phyloP scores from a whole-genome alignment of 2,113 vertebrate genomes.

The Entomyzon cyanotis region DNA sequence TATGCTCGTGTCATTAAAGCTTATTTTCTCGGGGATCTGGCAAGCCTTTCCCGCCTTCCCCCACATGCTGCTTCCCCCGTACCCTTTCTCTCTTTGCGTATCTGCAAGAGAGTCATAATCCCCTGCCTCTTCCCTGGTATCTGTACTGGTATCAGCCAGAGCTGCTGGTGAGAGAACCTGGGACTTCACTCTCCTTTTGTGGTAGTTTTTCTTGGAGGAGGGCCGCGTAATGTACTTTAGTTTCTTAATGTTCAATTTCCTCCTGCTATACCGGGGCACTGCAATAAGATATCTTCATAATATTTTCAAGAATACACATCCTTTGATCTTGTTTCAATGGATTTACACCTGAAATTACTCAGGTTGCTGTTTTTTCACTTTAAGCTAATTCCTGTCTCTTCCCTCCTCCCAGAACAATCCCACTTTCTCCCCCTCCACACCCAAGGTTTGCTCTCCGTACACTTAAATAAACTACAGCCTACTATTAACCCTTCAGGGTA shows the following conservation, averaged over 20 bases:
- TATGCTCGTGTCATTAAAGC: not conserved
- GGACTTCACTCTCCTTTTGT: not conserved
- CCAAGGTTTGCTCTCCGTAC: not conserved
- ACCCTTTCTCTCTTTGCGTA: not conserved
- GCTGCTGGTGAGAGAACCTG: not conserved
- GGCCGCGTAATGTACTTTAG: not conserved
- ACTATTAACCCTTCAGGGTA: conserved; percentile 39
- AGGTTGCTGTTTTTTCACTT: not conserved
- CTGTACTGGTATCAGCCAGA: not conserved
- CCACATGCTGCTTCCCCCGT: not conserved
- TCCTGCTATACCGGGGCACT: not conserved
- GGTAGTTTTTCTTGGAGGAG: not conserved
- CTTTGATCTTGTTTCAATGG: not conserved
- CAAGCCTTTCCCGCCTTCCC: not conserved
- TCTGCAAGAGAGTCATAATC: not conserved
- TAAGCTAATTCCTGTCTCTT: not conserved
- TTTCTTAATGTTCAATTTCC: conserved; percentile 9
- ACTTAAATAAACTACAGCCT: conserved; percentile 40
- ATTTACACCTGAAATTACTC: conserved; percentile 42
- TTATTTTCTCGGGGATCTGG: not conserved
- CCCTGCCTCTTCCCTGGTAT: not conserved
- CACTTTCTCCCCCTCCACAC: not conserved
- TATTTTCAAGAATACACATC: not conserved
- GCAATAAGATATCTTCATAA: not conserved
- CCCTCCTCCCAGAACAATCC: not conserved